These are phyloP conservation scores for Hypotaenidia philippensis DNA, from an alignment of 2,797 vertebrate genomes.

Conservation along the genomic window DNA sequence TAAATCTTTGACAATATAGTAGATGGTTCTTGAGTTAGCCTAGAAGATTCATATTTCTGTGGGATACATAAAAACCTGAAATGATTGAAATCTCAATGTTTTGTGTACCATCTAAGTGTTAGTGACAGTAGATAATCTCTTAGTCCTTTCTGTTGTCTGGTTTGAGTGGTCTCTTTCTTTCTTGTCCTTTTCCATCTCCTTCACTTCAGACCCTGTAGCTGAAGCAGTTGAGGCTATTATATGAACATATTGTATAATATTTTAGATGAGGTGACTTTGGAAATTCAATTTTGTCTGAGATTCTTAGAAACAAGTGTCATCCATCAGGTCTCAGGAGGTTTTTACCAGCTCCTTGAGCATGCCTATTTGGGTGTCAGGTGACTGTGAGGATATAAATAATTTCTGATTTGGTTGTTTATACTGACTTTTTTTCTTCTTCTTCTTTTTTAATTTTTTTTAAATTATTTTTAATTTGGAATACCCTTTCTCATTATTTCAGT, in stretches of 20 bases:
- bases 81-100: slow-evolving; percentile 35
- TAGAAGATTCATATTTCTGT: background rate
- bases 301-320: background rate
- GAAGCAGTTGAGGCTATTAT: background rate
- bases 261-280: background rate
- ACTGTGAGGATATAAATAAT: background rate
- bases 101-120: slow-evolving; percentile 12
- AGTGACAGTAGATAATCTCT: background rate
- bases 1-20: background rate
- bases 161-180: background rate
- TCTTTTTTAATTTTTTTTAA: background rate
- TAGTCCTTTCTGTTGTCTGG: background rate
- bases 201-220: background rate
- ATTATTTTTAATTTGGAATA: background rate
- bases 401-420: background rate
- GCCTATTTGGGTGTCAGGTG: background rate
- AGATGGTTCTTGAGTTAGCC: background rate
- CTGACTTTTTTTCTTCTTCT: background rate
- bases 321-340: background rate
- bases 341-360: background rate
- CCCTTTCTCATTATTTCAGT: background rate
- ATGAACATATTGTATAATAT: background rate
- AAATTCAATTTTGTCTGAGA: background rate
- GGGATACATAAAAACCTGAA: slow-evolving; percentile 21
- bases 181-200: background rate